These are phyloP conservation scores for Pelodytes ibericus DNA, from an alignment of 2,797 vertebrate species.

Conservation along the genomic window DNA sequence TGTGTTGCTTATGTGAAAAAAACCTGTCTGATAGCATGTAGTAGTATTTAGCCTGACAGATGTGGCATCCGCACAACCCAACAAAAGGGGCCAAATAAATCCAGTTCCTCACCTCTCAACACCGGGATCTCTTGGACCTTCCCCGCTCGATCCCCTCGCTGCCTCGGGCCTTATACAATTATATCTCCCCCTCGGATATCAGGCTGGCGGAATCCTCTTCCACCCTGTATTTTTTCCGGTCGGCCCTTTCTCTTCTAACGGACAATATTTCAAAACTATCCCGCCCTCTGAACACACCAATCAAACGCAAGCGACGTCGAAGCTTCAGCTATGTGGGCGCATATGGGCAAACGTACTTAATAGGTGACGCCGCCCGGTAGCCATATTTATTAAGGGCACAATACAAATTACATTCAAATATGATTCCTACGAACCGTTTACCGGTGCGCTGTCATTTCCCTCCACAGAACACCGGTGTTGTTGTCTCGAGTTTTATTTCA, in stretches of 20 bases:
- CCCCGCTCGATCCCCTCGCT: neutral
- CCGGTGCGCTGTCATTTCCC: no score
- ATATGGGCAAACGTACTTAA: neutral
- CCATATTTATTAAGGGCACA: constrained; percentile 20
- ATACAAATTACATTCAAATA: no score
- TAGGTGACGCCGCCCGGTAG: neutral
- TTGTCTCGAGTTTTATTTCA: no score
- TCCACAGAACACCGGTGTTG: no score
- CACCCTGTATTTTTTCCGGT: neutral
- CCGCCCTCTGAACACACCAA: constrained; percentile 16
- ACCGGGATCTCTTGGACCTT: neutral
- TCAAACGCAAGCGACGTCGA: neutral
- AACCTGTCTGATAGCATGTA: no score
- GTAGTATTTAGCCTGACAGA: no score
- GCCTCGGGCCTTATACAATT: neutral
- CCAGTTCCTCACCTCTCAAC: neutral
- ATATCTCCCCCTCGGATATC: neutral
- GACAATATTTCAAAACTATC: constrained; percentile 34
- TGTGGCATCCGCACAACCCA: no score
- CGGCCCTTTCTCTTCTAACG: neutral
- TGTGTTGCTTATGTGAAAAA: no score
- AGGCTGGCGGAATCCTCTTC: neutral
- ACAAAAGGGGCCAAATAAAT: no score
- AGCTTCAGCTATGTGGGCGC: neutral
- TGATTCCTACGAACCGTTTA: no score